These are phyloP conservation scores for Mionectes macconnelli DNA, from an alignment of 2,113 vertebrate genomes.

Conservation along the genomic window DNA sequence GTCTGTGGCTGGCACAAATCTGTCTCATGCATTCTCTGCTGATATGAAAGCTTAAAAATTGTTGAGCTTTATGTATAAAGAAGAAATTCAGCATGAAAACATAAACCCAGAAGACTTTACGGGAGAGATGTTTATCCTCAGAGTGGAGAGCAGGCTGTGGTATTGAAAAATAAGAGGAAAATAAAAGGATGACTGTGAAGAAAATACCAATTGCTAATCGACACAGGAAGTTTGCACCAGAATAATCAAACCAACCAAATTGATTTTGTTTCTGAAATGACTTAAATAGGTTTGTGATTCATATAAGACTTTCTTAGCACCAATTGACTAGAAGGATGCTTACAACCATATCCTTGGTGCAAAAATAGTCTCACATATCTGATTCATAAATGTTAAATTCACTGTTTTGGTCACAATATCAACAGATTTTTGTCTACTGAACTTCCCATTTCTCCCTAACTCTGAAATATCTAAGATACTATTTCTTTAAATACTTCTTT, in stretches of 20 bases:
- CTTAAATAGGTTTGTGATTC: not conserved
- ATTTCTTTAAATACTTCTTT: not conserved
- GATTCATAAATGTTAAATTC: not conserved
- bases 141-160: not conserved
- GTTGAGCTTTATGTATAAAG: slow-evolving; percentile 5
- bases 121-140: not conserved
- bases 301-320: not conserved
- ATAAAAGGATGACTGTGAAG: not conserved
- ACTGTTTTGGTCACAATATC: not conserved
- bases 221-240: not conserved
- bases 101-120: not conserved
- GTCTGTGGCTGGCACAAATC: not conserved
- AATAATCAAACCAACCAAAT: not conserved
- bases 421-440: not conserved
- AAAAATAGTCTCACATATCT: not conserved
- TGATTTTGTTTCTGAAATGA: not conserved
- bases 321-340: not conserved
- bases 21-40: not conserved
- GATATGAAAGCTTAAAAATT: not conserved
- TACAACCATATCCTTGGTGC: not conserved
- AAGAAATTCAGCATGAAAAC: not conserved
- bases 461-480: not conserved
- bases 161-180: not conserved
- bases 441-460: not conserved
- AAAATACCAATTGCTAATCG: not conserved